Conservation (phyloP, 2,113 vertebrate species). For the Triplophysa dalaica region DNA sequence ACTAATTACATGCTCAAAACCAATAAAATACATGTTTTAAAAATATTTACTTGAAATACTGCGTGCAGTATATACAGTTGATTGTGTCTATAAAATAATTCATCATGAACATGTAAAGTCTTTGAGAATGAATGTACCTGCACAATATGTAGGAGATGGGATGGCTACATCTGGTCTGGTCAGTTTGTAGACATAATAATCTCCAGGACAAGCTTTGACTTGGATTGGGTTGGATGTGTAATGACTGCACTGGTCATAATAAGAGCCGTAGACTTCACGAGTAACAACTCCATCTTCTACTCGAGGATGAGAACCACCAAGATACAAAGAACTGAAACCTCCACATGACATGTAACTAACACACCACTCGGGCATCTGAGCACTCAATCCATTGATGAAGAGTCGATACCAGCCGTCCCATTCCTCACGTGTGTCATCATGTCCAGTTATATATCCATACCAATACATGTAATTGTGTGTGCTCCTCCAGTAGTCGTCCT, state of each 20-base stretch:
- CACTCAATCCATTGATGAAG: neutral
- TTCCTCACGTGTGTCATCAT: neutral
- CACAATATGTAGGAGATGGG: neutral
- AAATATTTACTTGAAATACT: no score
- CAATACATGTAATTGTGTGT: neutral
- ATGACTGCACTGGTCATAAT: neutral
- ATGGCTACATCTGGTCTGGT: slow-evolving; percentile 8
- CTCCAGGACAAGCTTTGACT: slow-evolving; percentile 13
- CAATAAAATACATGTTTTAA: no score
- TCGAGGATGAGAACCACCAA: neutral
- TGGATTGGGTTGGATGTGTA: neutral
- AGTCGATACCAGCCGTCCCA: slow-evolving; percentile 24
- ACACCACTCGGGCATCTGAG: slow-evolving; percentile 11
- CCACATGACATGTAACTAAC: neutral
- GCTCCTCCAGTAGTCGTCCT: neutral
- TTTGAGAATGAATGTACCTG: neutral
- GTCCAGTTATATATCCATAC: no score
- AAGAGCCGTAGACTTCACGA: neutral
- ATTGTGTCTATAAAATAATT: neutral
- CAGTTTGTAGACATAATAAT: slow-evolving; percentile 17
- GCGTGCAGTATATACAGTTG: neutral
- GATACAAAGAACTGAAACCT: neutral
- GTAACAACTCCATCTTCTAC: neutral
- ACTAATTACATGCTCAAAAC: no score
- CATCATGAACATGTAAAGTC: neutral